phyloP scores from a whole-genome alignment of 2,113 vertebrate species.

The Petromus typicus region DNA sequence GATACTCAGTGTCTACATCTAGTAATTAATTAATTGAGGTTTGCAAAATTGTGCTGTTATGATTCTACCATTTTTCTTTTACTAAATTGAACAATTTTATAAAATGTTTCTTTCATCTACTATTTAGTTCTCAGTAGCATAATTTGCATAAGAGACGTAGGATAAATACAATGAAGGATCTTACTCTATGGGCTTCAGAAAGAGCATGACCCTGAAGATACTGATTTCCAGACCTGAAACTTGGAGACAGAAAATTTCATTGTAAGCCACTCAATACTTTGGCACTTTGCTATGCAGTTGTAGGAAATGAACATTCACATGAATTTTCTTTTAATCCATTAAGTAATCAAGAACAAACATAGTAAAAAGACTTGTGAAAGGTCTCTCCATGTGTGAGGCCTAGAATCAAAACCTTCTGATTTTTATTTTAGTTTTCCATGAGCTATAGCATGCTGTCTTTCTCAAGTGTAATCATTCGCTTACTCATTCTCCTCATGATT shows the following conservation, averaged over 20 bases:
- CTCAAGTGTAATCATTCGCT: not conserved
- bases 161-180: not conserved
- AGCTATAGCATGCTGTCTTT: not conserved
- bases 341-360: not conserved
- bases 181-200: not conserved
- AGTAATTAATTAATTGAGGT: not conserved
- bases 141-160: not conserved
- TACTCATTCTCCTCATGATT: not conserved
- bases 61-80: not conserved
- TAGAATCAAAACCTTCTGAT: not conserved
- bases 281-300: not conserved
- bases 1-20: not conserved
- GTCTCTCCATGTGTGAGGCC: not conserved
- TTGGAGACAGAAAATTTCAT: not conserved
- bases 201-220: not conserved
- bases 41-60: not conserved
- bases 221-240: not conserved
- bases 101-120: not conserved
- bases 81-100: not conserved
- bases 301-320: not conserved
- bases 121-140: not conserved
- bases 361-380: constrained; percentile 13
- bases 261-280: not conserved
- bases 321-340: not conserved
- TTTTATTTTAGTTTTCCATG: not conserved